phyloP scores from a whole-genome alignment of 2,888 invertebrate genomes.

The Tiphia femorata region DNA sequence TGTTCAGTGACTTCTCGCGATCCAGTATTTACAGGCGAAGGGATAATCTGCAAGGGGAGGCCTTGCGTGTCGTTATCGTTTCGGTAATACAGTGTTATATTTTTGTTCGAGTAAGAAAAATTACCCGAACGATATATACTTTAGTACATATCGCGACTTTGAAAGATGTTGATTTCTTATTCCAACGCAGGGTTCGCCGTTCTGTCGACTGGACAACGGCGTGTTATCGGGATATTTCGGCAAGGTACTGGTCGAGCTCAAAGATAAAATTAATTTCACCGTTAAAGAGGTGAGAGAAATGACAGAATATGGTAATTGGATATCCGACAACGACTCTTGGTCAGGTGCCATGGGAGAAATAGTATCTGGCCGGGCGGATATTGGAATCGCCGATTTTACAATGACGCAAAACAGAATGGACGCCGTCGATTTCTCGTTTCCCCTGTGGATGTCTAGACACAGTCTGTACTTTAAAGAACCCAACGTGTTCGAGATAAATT shows the following conservation, averaged over 20 bases:
- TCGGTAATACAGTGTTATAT: too few relatives aligned
- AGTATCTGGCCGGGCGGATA: slow-evolving; percentile 30
- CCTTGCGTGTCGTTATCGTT: slow-evolving; percentile 33
- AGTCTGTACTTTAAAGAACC: slow-evolving; percentile 1
- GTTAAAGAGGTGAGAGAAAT: not conserved
- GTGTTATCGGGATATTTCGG: slow-evolving; percentile 35
- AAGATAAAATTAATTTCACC: not conserved
- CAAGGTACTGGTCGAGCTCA: slow-evolving; percentile 29
- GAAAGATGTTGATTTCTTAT: not conserved
- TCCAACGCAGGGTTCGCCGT: slow-evolving; percentile 25
- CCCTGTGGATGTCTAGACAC: not conserved
- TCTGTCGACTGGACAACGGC: slow-evolving; percentile 17
- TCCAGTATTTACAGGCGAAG: slow-evolving; percentile 39
- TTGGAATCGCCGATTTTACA: slow-evolving; percentile 36
- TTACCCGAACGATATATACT: too few relatives aligned
- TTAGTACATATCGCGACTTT: too few relatives aligned
- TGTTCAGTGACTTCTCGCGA: slow-evolving; percentile 13
- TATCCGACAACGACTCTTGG: slow-evolving; percentile 31
- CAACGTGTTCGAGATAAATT: not conserved
- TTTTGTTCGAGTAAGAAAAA: not conserved
- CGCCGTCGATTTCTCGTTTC: not conserved
- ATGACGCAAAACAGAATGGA: slow-evolving; percentile 11
- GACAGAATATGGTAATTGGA: slow-evolving; percentile 34
- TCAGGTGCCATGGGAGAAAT: slow-evolving; percentile 41
- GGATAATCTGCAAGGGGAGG: slow-evolving; percentile 29